Evolutionary conservation across 1,140 invertebrate genomes (phyloP).

Genomic region (Drosophila seguyi): DNA sequence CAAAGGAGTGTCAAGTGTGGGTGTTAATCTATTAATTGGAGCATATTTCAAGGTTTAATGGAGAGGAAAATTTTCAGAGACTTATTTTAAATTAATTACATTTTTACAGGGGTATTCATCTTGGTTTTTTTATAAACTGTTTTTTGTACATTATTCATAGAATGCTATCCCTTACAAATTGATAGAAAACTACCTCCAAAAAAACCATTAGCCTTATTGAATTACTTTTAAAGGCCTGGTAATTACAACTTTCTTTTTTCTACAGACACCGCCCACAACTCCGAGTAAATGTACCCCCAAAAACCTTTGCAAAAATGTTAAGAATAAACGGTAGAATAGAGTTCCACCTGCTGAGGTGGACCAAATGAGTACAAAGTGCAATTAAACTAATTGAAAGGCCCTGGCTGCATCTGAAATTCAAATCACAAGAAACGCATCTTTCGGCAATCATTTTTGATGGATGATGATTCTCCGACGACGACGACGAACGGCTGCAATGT

Average conservation of each 20-base stretch:
- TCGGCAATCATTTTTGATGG: conserved; percentile 82
- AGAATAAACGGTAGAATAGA: conserved; percentile 11
- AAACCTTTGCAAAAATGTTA: conserved; percentile 30
- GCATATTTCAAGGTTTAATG: neutral
- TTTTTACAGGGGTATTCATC: neutral
- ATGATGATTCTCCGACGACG: conserved; percentile 62
- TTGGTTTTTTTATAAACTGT: neutral
- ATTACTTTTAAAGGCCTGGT: conserved; percentile 17
- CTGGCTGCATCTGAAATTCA: conserved; percentile 73
- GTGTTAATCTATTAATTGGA: neutral
- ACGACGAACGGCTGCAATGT: conserved; percentile 72
- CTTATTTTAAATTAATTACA: neutral
- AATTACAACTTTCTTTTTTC: conserved; percentile 22
- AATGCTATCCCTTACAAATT: neutral
- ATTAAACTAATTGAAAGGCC: conserved; percentile 79
- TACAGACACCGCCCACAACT: conserved; percentile 30
- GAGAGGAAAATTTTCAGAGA: neutral
- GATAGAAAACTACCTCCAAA: neutral
- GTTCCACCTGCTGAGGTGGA: conserved; percentile 59
- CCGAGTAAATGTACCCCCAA: neutral
- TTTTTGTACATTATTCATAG: neutral
- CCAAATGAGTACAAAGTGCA: conserved; percentile 46
- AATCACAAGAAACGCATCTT: conserved; percentile 79
- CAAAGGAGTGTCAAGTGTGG: neutral
- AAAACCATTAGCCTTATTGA: conserved; percentile 13